A percentile compares a stretch with the other conserved stretches of the same genome.
Conservation (phyloP, 2,888 invertebrate genomes). For the Helobdella robusta region DNA sequence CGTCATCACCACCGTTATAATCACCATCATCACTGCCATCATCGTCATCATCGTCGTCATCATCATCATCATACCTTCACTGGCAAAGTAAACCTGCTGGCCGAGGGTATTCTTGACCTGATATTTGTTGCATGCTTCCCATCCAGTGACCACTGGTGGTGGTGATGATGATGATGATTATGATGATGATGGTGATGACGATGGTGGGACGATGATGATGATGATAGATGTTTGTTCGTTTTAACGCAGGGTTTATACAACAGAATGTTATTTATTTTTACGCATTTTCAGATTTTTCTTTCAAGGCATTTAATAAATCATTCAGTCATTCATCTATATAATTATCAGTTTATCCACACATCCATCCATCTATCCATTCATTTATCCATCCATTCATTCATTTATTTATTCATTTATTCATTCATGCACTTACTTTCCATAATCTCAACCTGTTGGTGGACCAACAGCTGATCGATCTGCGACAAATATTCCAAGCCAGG, state of each 20-base stretch:
- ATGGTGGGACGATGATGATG: neutral
- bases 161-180: constrained; percentile 1
- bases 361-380: too few species aligned
- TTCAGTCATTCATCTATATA: too few species aligned
- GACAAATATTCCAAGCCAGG: constrained; percentile 48
- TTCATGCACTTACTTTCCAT: constrained; percentile 45
- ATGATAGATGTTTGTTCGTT: too few species aligned
- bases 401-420: too few species aligned
- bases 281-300: too few species aligned
- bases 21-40: neutral
- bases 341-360: too few species aligned
- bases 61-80: constrained; percentile 42
- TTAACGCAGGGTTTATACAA: too few species aligned
- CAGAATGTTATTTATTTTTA: too few species aligned
- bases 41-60: neutral
- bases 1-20: too few species aligned
- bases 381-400: too few species aligned
- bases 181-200: constrained; percentile 4
- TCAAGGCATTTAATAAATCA: too few species aligned
- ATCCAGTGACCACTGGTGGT: constrained; percentile 40
- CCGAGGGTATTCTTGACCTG: constrained; percentile 41
- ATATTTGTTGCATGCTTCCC: constrained; percentile 43
- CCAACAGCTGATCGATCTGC: constrained; percentile 47
- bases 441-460: constrained; percentile 49
- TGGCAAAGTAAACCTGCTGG: constrained; percentile 45